These are phyloP conservation scores for Nymphalis io DNA, from an alignment of 1,140 invertebrate species.

Conservation along the genomic window DNA sequence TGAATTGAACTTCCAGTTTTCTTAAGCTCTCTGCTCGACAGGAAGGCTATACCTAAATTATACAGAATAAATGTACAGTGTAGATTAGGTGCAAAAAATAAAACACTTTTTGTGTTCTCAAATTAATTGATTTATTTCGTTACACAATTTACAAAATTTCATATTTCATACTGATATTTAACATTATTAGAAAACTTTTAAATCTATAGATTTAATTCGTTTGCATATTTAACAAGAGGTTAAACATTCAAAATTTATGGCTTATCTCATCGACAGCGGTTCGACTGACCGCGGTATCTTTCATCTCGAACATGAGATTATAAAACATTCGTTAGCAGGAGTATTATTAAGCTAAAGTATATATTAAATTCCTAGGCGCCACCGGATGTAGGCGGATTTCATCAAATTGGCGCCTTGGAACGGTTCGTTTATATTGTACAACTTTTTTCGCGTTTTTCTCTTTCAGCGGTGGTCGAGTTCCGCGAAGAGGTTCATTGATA, in stretches of 20 bases:
- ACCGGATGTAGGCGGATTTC: constrained; percentile 54
- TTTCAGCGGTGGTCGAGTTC: constrained; percentile 31
- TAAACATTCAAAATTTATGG: constrained; percentile 34
- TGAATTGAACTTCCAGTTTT: too few species aligned
- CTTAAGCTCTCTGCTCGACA: too few species aligned
- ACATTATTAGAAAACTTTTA: not conserved
- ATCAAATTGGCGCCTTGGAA: constrained; percentile 25
- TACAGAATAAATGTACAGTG: too few species aligned
- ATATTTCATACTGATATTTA: not conserved
- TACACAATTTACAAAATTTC: not conserved
- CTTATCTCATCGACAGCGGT: constrained; percentile 25
- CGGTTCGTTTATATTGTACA: constrained; percentile 19
- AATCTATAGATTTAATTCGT: constrained; percentile 17
- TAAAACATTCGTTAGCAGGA: constrained; percentile 55
- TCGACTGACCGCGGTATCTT: constrained; percentile 42
- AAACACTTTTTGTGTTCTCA: not conserved
- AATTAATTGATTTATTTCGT: too few species aligned
- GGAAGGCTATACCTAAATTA: too few species aligned
- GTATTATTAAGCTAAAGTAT: constrained; percentile 44
- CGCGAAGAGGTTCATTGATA: constrained; percentile 36
- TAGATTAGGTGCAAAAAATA: not conserved
- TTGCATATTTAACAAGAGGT: constrained; percentile 17
- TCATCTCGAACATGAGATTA: constrained; percentile 48
- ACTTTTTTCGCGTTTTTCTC: constrained; percentile 32
- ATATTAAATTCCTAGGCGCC: constrained; percentile 48